These are phyloP conservation scores for Slavum lentiscoides DNA, from an alignment of 2,888 invertebrate species.

Conservation along the genomic window DNA sequence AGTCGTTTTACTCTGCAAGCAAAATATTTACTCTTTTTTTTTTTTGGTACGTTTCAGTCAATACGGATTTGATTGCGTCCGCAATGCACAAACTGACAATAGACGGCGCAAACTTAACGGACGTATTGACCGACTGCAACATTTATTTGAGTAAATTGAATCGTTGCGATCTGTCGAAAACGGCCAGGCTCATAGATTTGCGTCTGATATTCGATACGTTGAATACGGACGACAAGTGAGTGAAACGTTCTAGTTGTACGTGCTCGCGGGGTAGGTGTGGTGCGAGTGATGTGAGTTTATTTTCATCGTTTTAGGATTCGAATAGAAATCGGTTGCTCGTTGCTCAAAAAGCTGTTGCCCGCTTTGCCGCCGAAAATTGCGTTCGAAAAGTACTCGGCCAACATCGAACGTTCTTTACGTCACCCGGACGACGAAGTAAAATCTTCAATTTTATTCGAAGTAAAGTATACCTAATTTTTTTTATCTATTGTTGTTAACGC, in stretches of 20 bases:
- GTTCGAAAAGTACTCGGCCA: conserved; percentile 17
- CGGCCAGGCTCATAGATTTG: conserved; percentile 61
- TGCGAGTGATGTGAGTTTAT: not conserved
- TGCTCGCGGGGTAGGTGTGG: not conserved
- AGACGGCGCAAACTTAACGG: not conserved
- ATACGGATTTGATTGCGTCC: conserved; percentile 27
- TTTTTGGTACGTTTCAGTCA: conserved; percentile 12
- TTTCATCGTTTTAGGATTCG: conserved; percentile 14
- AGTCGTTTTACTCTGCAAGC: no score
- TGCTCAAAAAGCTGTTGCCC: conserved; percentile 20
- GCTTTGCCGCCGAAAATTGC: not conserved
- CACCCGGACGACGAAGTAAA: conserved; percentile 41
- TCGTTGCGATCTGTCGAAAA: conserved; percentile 15
- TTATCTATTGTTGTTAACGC: not conserved
- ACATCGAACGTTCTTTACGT: conserved; percentile 37
- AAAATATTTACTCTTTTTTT: no score
- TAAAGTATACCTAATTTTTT: not conserved
- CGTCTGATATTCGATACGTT: conserved; percentile 69
- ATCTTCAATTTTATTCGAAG: conserved; percentile 29
- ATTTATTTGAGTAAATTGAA: conserved; percentile 33
- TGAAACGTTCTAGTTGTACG: conserved; percentile 33
- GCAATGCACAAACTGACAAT: conserved; percentile 44
- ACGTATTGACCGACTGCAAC: conserved; percentile 27
- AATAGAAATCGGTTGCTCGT: conserved; percentile 17
- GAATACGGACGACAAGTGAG: conserved; percentile 64